Conservation (phyloP, 2,888 invertebrate genomes). For the Callinectes sapidus region DNA sequence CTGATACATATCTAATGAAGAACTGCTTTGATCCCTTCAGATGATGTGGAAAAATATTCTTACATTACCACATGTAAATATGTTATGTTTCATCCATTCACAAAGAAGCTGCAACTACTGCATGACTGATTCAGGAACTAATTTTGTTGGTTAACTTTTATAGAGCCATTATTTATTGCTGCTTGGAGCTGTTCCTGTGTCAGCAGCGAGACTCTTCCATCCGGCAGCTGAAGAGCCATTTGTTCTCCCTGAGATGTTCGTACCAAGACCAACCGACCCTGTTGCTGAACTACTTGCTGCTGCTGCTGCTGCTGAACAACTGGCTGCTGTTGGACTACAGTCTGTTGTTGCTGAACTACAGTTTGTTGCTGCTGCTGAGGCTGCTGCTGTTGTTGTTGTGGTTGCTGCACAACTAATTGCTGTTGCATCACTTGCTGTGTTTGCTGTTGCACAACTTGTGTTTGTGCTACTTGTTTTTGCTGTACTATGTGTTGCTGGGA, state of each 20-base stretch:
- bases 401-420: slow-evolving; percentile 47
- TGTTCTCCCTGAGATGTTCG: slow-evolving; percentile 67
- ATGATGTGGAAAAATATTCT: slow-evolving; percentile 11
- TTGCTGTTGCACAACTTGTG: slow-evolving; percentile 50
- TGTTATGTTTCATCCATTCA: not conserved
- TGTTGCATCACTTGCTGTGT: slow-evolving; percentile 48
- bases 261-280: slow-evolving; percentile 63
- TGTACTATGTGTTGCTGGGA: slow-evolving; percentile 56
- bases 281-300: slow-evolving; percentile 47
- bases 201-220: slow-evolving; percentile 63
- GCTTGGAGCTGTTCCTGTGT: slow-evolving; percentile 69
- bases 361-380: slow-evolving; percentile 55
- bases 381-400: slow-evolving; percentile 50
- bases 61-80: slow-evolving; percentile 11
- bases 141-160: slow-evolving; percentile 42
- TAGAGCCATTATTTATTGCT: slow-evolving; percentile 43
- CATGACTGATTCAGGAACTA: slow-evolving; percentile 29
- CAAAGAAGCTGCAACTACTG: not conserved
- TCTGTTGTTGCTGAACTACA: slow-evolving; percentile 47
- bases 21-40: slow-evolving; percentile 26
- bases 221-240: slow-evolving; percentile 59
- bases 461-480: slow-evolving; percentile 49
- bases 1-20: slow-evolving; percentile 10
- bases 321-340: slow-evolving; percentile 46
- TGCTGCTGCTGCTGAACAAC: slow-evolving; percentile 50